Percentiles rank a stretch among this genome's conserved stretches.
Conservation (phyloP, 2,113 vertebrate species). For the Chaetorhynchus papuensis region DNA sequence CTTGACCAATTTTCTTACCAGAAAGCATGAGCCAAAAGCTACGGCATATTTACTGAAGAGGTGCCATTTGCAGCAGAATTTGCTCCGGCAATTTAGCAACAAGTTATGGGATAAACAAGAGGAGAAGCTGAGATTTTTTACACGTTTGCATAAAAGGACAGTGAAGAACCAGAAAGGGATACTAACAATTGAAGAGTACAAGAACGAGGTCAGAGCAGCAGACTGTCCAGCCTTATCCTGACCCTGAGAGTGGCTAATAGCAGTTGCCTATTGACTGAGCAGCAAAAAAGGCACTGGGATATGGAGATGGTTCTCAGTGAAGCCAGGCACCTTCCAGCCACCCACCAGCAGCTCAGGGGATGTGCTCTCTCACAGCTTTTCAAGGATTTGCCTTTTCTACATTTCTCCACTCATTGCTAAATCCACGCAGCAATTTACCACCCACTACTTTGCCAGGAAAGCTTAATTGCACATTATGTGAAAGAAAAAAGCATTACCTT, state of each 20-base stretch:
- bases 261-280: background rate
- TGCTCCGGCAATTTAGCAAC: background rate
- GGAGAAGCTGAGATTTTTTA: background rate
- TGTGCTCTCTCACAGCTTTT: background rate
- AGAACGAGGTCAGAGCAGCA: background rate
- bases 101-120: background rate
- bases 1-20: background rate
- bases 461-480: background rate
- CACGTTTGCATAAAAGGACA: background rate
- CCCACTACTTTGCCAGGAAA: background rate
- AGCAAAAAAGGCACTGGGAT: background rate
- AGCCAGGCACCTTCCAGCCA: background rate
- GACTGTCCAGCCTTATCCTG: background rate
- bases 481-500: background rate
- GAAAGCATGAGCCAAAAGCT: background rate
- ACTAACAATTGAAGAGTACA: background rate
- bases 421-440: background rate
- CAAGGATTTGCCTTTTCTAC: background rate
- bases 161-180: background rate
- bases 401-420: background rate
- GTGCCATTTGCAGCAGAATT: background rate
- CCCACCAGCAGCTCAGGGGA: fast-evolving
- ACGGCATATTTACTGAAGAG: background rate
- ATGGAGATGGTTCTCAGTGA: background rate
- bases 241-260: background rate